Base-by-base conservation (phyloP, 1,140 invertebrate genomes). In the Philopotamus ludificatus region DNA sequence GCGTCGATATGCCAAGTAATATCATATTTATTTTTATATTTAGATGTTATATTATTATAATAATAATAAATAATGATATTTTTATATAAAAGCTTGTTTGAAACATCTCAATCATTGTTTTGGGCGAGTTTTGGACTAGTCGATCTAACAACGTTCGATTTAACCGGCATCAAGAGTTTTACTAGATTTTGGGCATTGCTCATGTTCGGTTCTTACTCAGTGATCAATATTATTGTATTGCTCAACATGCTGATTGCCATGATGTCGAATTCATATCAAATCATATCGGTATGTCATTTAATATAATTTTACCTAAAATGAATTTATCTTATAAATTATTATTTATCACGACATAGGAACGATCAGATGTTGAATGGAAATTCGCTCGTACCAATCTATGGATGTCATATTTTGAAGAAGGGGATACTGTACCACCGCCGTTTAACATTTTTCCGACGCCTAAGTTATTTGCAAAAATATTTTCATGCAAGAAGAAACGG, bases 181-280 rank as follows among this genome's bases (percentile, higher is more conserved):
- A 94, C 92, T 0, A 81, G 91, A 34, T 94, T 94, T 74, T 94
- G 91, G 92, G 89, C 89, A 7, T 77, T 93, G 12, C 81, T 95
- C 0, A 91, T 93, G 84, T 95, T 93, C 73, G 92, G 92, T 22
- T 91, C 89, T 0, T 95, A 94, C 74, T 92, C 90, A 34, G 92
- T 93, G 47, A 95, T 96, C 75, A 95, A 94, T 70, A 88, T 96
- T 54, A 93, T 96, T 71, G 94, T 97, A 0, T 80, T 97, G 1
- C 84, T 96, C 26, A 97, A 97, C 79, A 92, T 96, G 87, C 85
- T 97, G 3, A 96, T 97, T 75, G 94, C 94, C 71, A 97, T 96
- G 94, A 96, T 97, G 93, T 94, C 91, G 28, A 95, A 94, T 76
- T 96, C 93, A 0, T 96, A 95, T 77, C 90, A 94, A 79, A 90